A percentile compares a stretch with the other conserved stretches of the same genome.
These are phyloP conservation scores for Girardinus metallicus DNA, from an alignment of 2,797 vertebrate species.

Conservation along the genomic window DNA sequence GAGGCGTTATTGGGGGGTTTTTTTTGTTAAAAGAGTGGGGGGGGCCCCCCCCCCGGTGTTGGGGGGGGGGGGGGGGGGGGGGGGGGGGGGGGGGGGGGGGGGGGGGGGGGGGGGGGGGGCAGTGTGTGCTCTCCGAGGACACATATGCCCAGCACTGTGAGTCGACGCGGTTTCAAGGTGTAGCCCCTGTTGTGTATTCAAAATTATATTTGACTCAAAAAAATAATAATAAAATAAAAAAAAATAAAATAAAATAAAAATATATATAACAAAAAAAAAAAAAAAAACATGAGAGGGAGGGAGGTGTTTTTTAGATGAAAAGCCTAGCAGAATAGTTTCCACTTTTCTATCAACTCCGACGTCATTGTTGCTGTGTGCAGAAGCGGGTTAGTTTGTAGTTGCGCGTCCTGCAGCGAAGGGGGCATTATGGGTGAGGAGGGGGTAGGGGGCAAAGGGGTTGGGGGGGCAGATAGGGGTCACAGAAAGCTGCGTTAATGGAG, in stretches of 20 bases:
- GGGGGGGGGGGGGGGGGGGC: too few relatives aligned
- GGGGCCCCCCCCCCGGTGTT: too few relatives aligned
- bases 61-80: too few relatives aligned
- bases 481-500: slow-evolving; percentile 70
- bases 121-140: too few relatives aligned
- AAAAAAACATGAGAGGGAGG: slow-evolving; percentile 38
- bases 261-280: slow-evolving; percentile 58
- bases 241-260: slow-evolving; percentile 47
- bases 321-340: slow-evolving; percentile 82
- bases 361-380: slow-evolving; percentile 50
- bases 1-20: too few relatives aligned
- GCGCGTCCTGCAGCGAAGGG: slow-evolving; percentile 61
- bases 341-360: slow-evolving; percentile 65
- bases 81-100: slow-evolving; percentile 39
- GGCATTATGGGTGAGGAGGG: too few relatives aligned
- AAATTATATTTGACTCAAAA: slow-evolving; percentile 73
- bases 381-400: slow-evolving; percentile 59
- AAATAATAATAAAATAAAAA: slow-evolving; percentile 41
- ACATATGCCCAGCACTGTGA: slow-evolving; percentile 86
- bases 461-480: slow-evolving; percentile 54
- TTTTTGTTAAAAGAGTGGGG: too few relatives aligned
- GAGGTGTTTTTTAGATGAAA: slow-evolving; percentile 46
- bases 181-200: slow-evolving; percentile 85
- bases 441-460: slow-evolving; percentile 32
- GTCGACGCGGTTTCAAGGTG: slow-evolving; percentile 89